Percentiles rank a stretch among this genome's conserved stretches.
Evolutionary conservation across 2,888 invertebrate genomes (phyloP).

Genomic region (Macrophya alboannulata): DNA sequence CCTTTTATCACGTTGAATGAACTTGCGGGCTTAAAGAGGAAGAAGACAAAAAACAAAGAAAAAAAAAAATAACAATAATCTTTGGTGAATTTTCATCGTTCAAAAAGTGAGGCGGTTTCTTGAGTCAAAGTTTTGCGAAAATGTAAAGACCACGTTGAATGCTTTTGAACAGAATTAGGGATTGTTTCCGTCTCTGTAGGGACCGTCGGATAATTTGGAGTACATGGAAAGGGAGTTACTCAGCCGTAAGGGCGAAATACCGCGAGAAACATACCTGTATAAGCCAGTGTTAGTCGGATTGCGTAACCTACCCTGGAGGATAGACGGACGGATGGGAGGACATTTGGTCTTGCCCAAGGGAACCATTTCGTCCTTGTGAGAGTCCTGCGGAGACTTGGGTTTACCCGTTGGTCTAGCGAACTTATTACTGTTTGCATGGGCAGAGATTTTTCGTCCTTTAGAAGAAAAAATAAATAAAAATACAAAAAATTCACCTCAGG

Average conservation of each 20-base stretch:
- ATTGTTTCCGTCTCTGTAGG: constrained; percentile 2
- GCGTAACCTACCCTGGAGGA: constrained; percentile 35
- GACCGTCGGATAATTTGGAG: constrained; percentile 3
- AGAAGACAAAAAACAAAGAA: no score
- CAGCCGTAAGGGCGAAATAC: constrained; percentile 8
- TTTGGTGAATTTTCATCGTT: background rate
- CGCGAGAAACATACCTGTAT: constrained; percentile 29
- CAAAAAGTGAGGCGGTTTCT: background rate
- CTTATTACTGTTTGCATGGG: constrained; percentile 23
- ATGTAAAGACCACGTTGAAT: background rate
- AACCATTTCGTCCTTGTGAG: constrained; percentile 37
- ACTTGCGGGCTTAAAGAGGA: background rate
- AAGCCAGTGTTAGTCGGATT: constrained; percentile 40
- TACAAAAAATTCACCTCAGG: background rate
- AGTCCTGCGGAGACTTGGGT: constrained; percentile 28
- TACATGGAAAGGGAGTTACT: constrained; percentile 47
- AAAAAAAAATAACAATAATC: background rate
- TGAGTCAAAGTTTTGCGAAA: background rate
- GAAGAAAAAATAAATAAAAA: no score
- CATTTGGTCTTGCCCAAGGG: constrained; percentile 48
- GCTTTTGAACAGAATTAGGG: constrained; percentile 9
- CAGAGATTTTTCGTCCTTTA: constrained; percentile 6
- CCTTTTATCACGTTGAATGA: background rate
- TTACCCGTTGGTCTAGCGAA: constrained; percentile 11
- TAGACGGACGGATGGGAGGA: constrained; percentile 42